phyloP scores from a whole-genome alignment of 2,797 vertebrate genomes.

The Lates japonicus region DNA sequence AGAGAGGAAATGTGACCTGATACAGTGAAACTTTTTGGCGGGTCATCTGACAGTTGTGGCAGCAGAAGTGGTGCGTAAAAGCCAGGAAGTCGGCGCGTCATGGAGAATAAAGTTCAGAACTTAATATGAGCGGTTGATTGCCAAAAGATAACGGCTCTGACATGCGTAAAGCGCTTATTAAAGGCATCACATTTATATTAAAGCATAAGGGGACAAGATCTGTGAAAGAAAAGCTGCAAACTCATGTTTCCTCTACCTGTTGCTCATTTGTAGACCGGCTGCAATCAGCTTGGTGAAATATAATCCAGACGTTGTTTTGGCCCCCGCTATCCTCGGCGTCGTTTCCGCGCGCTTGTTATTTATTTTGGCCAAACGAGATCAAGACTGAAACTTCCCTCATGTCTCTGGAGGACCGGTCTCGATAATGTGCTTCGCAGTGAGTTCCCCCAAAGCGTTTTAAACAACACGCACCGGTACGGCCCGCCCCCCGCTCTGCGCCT shows the following conservation, averaged over 20 bases:
- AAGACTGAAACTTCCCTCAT: slow-evolving; percentile 51
- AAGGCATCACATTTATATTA: neutral
- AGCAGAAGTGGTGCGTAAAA: slow-evolving; percentile 46
- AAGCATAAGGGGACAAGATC: neutral
- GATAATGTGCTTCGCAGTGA: slow-evolving; percentile 73
- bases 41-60: slow-evolving; percentile 8
- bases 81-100: slow-evolving; percentile 39
- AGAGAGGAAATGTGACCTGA: neutral
- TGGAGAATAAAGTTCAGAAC: neutral
- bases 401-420: slow-evolving; percentile 70
- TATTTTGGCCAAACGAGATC: slow-evolving; percentile 25
- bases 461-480: slow-evolving; percentile 61
- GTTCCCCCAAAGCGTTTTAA: slow-evolving; percentile 83
- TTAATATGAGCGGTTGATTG: neutral
- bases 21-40: slow-evolving; percentile 27
- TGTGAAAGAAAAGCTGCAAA: neutral
- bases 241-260: slow-evolving; percentile 76
- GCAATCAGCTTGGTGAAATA: slow-evolving; percentile 60
- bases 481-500: slow-evolving; percentile 47
- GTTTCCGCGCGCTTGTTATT: slow-evolving; percentile 37
- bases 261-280: slow-evolving; percentile 68
- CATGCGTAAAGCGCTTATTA: neutral
- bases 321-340: slow-evolving; percentile 51
- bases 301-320: slow-evolving; percentile 71
- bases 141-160: neutral